These are phyloP conservation scores for Cenopis cana DNA, from an alignment of 2,888 invertebrate species.

Conservation along the genomic window DNA sequence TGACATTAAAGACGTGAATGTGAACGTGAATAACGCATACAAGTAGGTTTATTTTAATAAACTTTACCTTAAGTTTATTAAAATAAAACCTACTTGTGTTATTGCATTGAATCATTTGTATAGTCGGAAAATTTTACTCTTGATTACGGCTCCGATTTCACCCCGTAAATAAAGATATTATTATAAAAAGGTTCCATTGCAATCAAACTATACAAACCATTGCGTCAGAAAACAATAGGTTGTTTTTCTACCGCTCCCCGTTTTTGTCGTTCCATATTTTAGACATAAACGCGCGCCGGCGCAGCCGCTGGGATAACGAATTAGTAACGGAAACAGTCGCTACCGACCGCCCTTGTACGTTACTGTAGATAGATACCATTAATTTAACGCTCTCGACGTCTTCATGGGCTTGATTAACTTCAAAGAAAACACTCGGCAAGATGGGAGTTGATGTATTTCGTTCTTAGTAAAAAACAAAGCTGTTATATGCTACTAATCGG, in stretches of 20 bases:
- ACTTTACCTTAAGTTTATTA: too few relatives aligned
- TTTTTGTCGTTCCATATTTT: slow-evolving; percentile 62
- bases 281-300: slow-evolving; percentile 74
- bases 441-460: slow-evolving; percentile 6
- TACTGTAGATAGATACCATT: slow-evolving; percentile 28
- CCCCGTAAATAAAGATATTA: slow-evolving; percentile 27
- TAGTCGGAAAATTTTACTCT: too few relatives aligned
- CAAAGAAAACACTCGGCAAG: not conserved
- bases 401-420: slow-evolving; percentile 31
- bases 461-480: not conserved
- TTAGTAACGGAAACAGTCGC: slow-evolving; percentile 41
- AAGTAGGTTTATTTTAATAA: too few relatives aligned
- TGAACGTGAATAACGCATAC: too few relatives aligned
- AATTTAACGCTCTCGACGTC: slow-evolving; percentile 37
- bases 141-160: not conserved
- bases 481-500: too few relatives aligned
- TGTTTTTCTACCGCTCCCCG: slow-evolving; percentile 20
- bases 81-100: too few relatives aligned
- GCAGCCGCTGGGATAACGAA: slow-evolving; percentile 28
- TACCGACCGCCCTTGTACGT: slow-evolving; percentile 16
- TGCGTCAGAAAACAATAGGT: slow-evolving; percentile 28
- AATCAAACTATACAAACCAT: slow-evolving; percentile 10
- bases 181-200: slow-evolving; percentile 33
- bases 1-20: too few relatives aligned
- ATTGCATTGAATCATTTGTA: too few relatives aligned